phyloP scores from a whole-genome alignment of 2,888 invertebrate genomes.

The Drosophila phalerata region DNA sequence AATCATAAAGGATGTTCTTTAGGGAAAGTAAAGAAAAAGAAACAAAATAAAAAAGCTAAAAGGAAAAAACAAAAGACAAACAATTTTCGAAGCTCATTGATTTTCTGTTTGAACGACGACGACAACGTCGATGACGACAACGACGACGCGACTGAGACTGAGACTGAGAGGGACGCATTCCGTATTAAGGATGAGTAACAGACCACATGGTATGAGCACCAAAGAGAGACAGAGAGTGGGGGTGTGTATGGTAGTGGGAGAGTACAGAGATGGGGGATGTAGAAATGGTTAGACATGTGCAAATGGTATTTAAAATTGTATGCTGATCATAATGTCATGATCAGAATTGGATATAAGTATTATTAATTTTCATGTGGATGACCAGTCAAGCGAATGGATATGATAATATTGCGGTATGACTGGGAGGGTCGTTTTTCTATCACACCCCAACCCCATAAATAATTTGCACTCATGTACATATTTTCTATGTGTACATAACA shows the following conservation, averaged over 20 bases:
- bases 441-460: constrained; percentile 41
- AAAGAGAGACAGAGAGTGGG: constrained; percentile 6
- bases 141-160: constrained; percentile 10
- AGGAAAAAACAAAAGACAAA: constrained; percentile 29
- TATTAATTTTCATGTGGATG: constrained; percentile 15
- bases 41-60: constrained; percentile 3
- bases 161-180: constrained; percentile 8
- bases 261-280: constrained; percentile 15
- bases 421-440: constrained; percentile 26
- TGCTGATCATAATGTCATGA: constrained; percentile 38
- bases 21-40: constrained; percentile 9
- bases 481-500: constrained; percentile 62
- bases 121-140: constrained; percentile 1
- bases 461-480: constrained; percentile 64
- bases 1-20: constrained; percentile 26
- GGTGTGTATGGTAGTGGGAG: constrained; percentile 8
- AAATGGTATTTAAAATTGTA: constrained; percentile 6
- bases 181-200: constrained; percentile 33
- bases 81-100: constrained; percentile 52
- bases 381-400: constrained; percentile 34
- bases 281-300: constrained; percentile 11
- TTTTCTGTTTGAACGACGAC: constrained; percentile 39
- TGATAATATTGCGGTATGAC: constrained; percentile 53
- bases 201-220: constrained; percentile 9
- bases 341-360: constrained; percentile 23